phyloP scores from a whole-genome alignment of 2,113 vertebrate genomes.

The Entosphenus tridentatus region DNA sequence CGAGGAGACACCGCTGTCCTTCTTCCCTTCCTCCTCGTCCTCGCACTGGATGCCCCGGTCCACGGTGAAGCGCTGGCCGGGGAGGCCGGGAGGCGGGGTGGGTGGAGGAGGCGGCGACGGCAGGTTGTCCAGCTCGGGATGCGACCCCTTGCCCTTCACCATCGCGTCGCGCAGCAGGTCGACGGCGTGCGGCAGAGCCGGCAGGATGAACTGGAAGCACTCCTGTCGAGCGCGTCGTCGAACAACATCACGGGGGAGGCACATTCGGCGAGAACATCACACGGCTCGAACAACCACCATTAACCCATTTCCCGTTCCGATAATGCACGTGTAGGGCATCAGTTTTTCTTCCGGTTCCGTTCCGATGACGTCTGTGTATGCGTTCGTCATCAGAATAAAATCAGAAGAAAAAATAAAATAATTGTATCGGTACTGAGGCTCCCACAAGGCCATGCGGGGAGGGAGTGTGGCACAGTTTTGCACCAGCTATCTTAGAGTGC shows the following conservation, averaged over 20 bases:
- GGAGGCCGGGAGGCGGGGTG: constrained; percentile 59
- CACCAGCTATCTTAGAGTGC: no score
- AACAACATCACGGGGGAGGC: not conserved
- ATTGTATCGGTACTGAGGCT: no score
- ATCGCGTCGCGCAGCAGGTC: constrained; percentile 83
- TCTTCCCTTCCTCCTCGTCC: constrained; percentile 92
- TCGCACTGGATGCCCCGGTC: constrained; percentile 94
- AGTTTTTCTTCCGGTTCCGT: no score
- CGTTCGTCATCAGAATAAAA: no score
- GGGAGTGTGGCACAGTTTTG: no score
- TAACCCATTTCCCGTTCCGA: no score
- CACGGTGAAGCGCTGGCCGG: constrained; percentile 75
- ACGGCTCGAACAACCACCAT: no score
- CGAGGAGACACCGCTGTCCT: constrained; percentile 80
- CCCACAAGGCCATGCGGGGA: no score
- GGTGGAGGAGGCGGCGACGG: constrained; percentile 74
- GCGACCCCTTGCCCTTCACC: constrained; percentile 75
- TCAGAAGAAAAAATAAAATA: no score
- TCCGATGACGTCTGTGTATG: no score
- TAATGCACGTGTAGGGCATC: no score
- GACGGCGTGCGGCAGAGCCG: constrained; percentile 90
- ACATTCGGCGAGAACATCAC: no score
- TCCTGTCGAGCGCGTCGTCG: constrained; percentile 31
- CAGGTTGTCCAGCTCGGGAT: constrained; percentile 79
- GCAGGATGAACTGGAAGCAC: constrained; percentile 99